Base-by-base conservation (phyloP, 2,113 vertebrate genomes). In the Rhineura floridana region DNA sequence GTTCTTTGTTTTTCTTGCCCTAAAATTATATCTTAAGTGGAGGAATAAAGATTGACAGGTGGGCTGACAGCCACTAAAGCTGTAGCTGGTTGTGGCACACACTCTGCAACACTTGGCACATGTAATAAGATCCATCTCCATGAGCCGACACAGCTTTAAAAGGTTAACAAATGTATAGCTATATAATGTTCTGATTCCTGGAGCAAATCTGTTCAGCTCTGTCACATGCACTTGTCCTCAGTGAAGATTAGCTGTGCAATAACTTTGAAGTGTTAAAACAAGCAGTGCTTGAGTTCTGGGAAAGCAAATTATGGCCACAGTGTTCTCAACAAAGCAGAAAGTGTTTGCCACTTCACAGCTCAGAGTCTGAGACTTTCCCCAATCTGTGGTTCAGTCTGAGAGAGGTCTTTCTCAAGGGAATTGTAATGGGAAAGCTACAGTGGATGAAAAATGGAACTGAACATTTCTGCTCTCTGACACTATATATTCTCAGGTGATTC, bases 161-260 rank as follows among this genome's bases (percentile, higher is more conserved):
- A 92, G 85, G 88, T 90, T 91, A 92, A 91, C 50, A 91, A 89
- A 94, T 90, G 88, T 91, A 90, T 91, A 78, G 79, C 89, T 77
- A 63, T 59, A 55, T 93, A 33, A 3, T 39, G 42, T 83, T 92
- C 87, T 92, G 46, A 75, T 88, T 91, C 88, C 81, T 82, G 92
- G 15, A 0, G 0, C 0, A 0, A 33, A 83, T 84, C 70, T 91
- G 92, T 91, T 76, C 63, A 90, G 91, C 83, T 0, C 0, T 39
- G 76, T 92, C 88, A 83, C 73, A 42, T 82, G 23, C n/a, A 73
- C 39, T 91, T 85, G 90, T 63, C 55, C 46, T 91, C 76, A 75
- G 1, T 44, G 59, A 92, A 86, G 67, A 88, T 87, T 88, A 92
- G 76, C 87, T 88, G 76, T 23, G 30, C 65, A 92, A 88, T 39